Conservation (phyloP, 1,140 invertebrate genomes). For the Dendroctonus valens region DNA sequence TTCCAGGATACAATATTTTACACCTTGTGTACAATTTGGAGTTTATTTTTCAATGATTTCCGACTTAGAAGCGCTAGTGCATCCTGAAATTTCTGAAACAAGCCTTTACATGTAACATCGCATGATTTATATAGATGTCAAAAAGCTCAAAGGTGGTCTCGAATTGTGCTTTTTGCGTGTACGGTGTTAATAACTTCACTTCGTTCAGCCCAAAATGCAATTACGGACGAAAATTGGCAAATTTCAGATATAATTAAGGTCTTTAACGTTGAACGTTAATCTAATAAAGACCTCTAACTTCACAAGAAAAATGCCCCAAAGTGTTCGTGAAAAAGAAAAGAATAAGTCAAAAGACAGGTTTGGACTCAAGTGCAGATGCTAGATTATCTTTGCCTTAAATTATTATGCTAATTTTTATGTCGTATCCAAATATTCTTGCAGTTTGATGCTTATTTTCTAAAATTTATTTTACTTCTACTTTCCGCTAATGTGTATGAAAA, state of each 20-base stretch:
- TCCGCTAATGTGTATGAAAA: too few species aligned
- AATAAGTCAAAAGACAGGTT: neutral
- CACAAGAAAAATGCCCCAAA: too few species aligned
- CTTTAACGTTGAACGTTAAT: constrained; percentile 9
- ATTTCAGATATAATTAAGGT: constrained; percentile 13
- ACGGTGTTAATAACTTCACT: constrained; percentile 10
- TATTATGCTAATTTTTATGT: too few species aligned
- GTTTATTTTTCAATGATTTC: too few species aligned
- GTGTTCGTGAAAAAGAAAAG: neutral
- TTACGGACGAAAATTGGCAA: constrained; percentile 16
- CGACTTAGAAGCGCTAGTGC: neutral
- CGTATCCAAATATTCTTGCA: too few species aligned
- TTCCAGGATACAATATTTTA: too few species aligned
- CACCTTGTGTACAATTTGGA: too few species aligned
- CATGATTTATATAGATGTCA: neutral
- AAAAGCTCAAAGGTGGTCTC: constrained; percentile 14
- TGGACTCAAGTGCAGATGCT: too few species aligned
- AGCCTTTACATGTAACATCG: constrained; percentile 1
- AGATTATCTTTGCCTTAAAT: too few species aligned
- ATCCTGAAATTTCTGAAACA: neutral
- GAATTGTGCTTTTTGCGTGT: constrained; percentile 12
- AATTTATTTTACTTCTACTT: too few species aligned
- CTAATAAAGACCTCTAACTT: constrained; percentile 7
- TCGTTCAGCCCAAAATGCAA: constrained; percentile 9
- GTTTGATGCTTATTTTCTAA: too few species aligned